phyloP scores from a whole-genome alignment of 92 coral and sea anemone genomes.

The Palythoa grandis region DNA sequence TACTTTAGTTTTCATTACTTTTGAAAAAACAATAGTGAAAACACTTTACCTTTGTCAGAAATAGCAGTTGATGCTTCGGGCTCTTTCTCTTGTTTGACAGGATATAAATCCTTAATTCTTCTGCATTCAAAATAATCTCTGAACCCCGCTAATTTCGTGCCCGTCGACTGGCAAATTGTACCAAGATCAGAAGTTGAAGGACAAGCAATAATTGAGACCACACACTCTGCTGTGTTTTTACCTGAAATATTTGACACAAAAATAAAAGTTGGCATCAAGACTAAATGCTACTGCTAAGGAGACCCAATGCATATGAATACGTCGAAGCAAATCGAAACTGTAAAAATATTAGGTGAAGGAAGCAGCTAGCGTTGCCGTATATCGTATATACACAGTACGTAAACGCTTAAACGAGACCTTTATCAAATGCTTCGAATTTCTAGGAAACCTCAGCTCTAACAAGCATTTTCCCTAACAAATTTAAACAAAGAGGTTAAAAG shows the following conservation, averaged over 20 bases:
- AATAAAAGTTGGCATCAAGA: background rate
- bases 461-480: no score
- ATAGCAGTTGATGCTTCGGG: background rate
- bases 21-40: background rate
- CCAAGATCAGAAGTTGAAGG: conserved; percentile 22
- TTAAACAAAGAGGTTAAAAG: no score
- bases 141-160: conserved; percentile 28
- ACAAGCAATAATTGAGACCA: conserved; percentile 25
- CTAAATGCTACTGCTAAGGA: background rate
- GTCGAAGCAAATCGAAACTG: no score
- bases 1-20: no score
- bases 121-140: background rate
- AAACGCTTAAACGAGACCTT: no score
- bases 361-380: no score
- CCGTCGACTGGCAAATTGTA: conserved; percentile 20
- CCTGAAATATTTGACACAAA: background rate
- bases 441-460: no score
- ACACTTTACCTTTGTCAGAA: conserved; percentile 3
- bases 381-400: no score
- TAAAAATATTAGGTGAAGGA: no score
- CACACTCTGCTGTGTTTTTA: conserved; percentile 1
- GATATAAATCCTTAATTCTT: background rate
- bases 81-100: background rate
- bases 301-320: no score
- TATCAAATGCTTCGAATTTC: no score